Conservation (phyloP, 2,113 vertebrate species). For the Thryonomys swinderianus region DNA sequence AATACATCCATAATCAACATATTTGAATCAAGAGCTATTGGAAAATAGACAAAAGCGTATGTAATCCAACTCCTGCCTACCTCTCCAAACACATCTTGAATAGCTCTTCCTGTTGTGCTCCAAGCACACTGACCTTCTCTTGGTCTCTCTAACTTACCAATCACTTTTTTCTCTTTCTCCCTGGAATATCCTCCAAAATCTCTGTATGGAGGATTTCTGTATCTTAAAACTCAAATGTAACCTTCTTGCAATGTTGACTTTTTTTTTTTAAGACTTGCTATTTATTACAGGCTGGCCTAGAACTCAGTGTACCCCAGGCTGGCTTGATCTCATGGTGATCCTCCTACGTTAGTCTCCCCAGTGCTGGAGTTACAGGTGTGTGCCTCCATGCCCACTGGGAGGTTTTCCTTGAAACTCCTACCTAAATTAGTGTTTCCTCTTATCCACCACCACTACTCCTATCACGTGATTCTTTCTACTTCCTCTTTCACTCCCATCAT, state of each 20-base stretch:
- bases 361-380: not conserved
- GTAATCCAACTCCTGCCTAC: not conserved
- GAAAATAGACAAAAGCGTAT: not conserved
- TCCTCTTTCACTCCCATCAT: not conserved
- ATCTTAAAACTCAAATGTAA: constrained; percentile 1
- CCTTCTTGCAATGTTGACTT: not conserved
- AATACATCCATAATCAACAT: not conserved
- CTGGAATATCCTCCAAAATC: not conserved
- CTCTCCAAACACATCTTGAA: not conserved
- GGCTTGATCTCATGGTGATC: not conserved
- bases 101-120: not conserved
- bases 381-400: not conserved
- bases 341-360: not conserved
- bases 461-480: not conserved
- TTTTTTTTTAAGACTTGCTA: not conserved
- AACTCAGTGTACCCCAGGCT: not conserved
- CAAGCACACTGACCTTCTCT: not conserved
- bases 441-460: not conserved
- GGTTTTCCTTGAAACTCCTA: not conserved
- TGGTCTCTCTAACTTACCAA: not conserved
- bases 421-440: not conserved
- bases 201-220: not conserved
- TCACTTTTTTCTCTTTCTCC: not conserved
- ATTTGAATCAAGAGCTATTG: not conserved
- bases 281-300: not conserved